Percentiles rank a stretch among this genome's conserved stretches.
These are phyloP conservation scores for Natrix natrix DNA, from an alignment of 2,797 vertebrate species.

Conservation along the genomic window DNA sequence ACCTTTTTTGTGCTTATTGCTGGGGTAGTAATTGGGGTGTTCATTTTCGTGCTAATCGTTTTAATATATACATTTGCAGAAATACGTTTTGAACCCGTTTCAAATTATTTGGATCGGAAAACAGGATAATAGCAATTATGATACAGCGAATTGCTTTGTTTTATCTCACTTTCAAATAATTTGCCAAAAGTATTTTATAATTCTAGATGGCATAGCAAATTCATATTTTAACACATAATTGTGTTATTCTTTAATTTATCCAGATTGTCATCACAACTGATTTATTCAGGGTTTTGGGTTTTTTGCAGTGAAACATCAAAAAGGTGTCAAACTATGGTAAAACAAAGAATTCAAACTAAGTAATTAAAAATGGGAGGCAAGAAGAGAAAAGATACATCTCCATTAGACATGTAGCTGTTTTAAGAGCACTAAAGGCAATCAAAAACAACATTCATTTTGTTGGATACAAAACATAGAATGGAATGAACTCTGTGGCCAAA, in stretches of 20 bases:
- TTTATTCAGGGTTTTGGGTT: slow-evolving; percentile 43
- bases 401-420: slow-evolving; percentile 41
- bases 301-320: slow-evolving; percentile 44
- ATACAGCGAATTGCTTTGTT: background rate
- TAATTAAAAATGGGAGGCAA: slow-evolving; percentile 27
- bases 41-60: background rate
- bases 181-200: slow-evolving; percentile 33
- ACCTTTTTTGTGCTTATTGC: background rate
- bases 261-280: slow-evolving; percentile 42
- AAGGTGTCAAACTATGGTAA: slow-evolving; percentile 4
- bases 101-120: background rate
- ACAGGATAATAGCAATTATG: slow-evolving; percentile 15
- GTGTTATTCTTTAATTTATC: slow-evolving; percentile 42
- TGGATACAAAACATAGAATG: background rate
- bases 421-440: slow-evolving; percentile 42
- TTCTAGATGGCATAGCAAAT: slow-evolving; percentile 51
- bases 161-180: slow-evolving; percentile 20
- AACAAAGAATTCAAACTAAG: slow-evolving; percentile 53
- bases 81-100: background rate
- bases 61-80: background rate
- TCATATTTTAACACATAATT: background rate
- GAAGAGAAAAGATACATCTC: slow-evolving; percentile 2
- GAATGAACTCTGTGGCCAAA: background rate
- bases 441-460: slow-evolving; percentile 40
- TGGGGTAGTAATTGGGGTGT: background rate